These are phyloP conservation scores for Glaucomys volans DNA, from an alignment of 2,113 vertebrate genomes.

Conservation along the genomic window DNA sequence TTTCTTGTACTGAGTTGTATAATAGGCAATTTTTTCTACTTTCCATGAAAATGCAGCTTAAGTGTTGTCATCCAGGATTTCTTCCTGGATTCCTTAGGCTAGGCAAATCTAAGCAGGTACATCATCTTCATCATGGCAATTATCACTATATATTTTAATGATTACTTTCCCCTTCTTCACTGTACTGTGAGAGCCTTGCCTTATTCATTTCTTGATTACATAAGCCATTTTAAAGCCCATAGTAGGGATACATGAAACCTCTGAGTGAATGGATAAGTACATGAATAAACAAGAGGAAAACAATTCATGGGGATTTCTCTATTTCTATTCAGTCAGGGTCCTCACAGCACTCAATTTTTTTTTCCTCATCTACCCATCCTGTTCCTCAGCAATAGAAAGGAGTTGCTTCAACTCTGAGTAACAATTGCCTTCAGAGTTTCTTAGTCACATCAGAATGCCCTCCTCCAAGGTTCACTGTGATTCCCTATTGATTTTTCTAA, in stretches of 20 bases:
- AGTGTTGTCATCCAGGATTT: neutral
- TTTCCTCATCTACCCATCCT: neutral
- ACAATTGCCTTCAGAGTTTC: constrained; percentile 17
- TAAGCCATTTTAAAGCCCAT: neutral
- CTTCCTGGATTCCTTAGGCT: neutral
- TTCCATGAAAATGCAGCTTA: neutral
- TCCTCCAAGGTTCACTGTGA: neutral
- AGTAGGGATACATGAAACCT: neutral
- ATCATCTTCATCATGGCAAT: neutral
- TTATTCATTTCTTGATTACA: neutral
- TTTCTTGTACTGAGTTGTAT: neutral
- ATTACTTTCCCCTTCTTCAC: neutral
- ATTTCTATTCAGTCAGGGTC: neutral
- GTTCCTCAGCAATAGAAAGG: neutral
- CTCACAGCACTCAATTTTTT: neutral
- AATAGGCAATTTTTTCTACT: neutral
- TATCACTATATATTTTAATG: neutral
- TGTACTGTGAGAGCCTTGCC: neutral
- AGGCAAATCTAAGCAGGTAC: accelerated
- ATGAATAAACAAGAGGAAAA: neutral
- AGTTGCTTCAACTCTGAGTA: neutral
- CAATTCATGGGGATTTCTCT: neutral
- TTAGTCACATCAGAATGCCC: constrained; percentile 62
- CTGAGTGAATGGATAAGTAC: neutral
- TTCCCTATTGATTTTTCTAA: constrained; percentile 74